Base-by-base conservation (phyloP, 2,113 vertebrate species). In the Macrotis lagotis region DNA sequence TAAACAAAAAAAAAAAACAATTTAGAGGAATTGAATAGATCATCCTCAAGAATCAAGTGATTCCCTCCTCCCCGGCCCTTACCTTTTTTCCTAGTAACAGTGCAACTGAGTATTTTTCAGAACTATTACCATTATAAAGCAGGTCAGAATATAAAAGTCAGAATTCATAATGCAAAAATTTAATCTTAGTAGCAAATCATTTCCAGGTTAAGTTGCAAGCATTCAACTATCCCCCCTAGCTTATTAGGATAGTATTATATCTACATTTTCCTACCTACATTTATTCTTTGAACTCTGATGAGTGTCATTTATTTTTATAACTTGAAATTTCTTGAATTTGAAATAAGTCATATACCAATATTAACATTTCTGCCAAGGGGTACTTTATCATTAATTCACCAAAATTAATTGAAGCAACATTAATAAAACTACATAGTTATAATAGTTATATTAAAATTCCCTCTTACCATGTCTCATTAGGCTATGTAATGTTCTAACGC, bases 271-370 rank as follows among this genome's bases (percentile, higher is more conserved):
- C 49, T 92, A 44, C 90, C 50, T 93, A 95, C 89, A 50, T 6
- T 3, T 74, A 28, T 90, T 94, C 96, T 95, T 49, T 97, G 48
- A 90, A 93, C 51, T 66, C n/a, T 5, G 93, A 88, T 5, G 91
- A 25, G 50, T 88, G 28, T 74, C n/a, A 92, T 66, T 96, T 92
- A 94, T 97, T 97, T 94, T 91, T 96, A 48, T 91, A 89, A 44
- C 49, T 0, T 90, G 14, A 90, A 91, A 95, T 92, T 97, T 95
- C 51, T 83, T 93, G n/a, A 44, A 19, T 89, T 96, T 74, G 66
- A 74, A 74, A 74, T 16, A 93, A 91, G 52, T 66, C 51, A 6
- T 50, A 91, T 89, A 91, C 90, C 52, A 96, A 94, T 50, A 51
- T 96, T 95, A 96, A 91, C 10, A 95, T 93, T 93, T 92, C 90